phyloP scores from a whole-genome alignment of 2,797 vertebrate genomes.

The Prunella strophiata region DNA sequence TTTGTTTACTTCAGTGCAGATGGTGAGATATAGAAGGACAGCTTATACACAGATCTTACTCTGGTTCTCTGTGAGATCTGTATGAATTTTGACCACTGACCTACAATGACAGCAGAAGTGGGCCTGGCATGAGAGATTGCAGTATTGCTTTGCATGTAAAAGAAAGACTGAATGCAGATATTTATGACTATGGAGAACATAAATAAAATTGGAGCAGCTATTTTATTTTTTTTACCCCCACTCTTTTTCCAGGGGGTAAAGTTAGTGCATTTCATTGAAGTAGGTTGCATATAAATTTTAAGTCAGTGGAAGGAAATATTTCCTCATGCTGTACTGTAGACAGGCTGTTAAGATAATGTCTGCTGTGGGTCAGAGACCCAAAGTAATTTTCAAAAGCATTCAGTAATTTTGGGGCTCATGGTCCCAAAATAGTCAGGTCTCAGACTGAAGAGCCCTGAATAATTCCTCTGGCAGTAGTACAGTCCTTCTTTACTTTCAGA shows the following conservation, averaged over 20 bases:
- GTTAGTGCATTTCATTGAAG: constrained; percentile 16
- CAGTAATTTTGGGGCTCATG: not conserved
- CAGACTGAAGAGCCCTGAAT: not conserved
- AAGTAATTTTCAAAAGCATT: not conserved
- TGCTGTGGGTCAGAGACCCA: not conserved
- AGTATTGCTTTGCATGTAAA: constrained; percentile 6
- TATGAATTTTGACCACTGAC: constrained; percentile 40
- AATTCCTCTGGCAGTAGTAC: not conserved
- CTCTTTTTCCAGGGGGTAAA: not conserved
- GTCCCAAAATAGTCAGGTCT: not conserved
- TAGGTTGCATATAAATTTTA: constrained; percentile 24
- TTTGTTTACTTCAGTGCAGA: constrained; percentile 52
- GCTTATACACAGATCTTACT: not conserved
- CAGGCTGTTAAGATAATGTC: not conserved
- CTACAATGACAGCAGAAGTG: not conserved
- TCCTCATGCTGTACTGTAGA: not conserved
- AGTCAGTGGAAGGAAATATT: not conserved
- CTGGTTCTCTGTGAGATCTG: not conserved
- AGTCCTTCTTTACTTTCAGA: not conserved
- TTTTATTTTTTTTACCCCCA: not conserved
- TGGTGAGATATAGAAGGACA: not conserved
- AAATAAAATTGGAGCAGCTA: constrained; percentile 11
- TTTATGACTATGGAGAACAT: constrained; percentile 41
- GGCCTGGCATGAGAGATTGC: not conserved
- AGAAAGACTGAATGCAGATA: not conserved